A percentile compares a stretch with the other conserved stretches of the same genome.
Evolutionary conservation across 2,888 invertebrate species (phyloP).

Genomic region (Drosophila kambysellisi): DNA sequence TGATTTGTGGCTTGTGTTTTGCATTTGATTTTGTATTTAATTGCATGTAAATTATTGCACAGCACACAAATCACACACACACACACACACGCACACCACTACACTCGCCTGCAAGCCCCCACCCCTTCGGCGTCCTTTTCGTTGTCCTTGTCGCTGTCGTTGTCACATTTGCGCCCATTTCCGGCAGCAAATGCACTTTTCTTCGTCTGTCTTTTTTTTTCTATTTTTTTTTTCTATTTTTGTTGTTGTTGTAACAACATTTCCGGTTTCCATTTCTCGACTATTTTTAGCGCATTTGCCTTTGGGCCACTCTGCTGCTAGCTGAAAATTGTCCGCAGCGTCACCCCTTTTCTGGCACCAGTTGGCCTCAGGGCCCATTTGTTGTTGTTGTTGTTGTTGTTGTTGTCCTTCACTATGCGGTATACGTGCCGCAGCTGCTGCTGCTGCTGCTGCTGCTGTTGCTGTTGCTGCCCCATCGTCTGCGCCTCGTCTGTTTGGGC

Average conservation of each 20-base stretch:
- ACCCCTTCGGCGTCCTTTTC: neutral
- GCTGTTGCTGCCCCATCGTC: conserved; percentile 18
- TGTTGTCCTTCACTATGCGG: conserved; percentile 51
- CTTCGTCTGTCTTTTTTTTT: neutral
- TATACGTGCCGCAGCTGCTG: conserved; percentile 60
- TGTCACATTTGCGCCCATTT: conserved; percentile 74
- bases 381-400: conserved; percentile 9
- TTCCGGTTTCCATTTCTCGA: conserved; percentile 77
- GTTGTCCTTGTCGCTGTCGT: conserved; percentile 40
- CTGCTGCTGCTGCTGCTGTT: conserved; percentile 11
- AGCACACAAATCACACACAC: conserved; percentile 36
- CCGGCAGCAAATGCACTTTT: conserved; percentile 48
- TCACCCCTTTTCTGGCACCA: conserved; percentile 25
- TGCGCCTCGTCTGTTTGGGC: neutral
- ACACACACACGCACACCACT: neutral
- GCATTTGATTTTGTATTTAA: conserved; percentile 63
- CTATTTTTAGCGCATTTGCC: conserved; percentile 60
- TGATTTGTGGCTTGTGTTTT: conserved; percentile 40
- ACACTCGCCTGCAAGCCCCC: neutral
- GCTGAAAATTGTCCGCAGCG: conserved; percentile 66
- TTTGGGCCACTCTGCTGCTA: conserved; percentile 24
- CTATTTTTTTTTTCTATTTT: neutral
- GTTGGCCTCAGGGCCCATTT: conserved; percentile 9
- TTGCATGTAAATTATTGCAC: conserved; percentile 72
- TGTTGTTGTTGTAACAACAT: conserved; percentile 61